Conservation (phyloP, 2,888 invertebrate species). For the Agonopterix heracliana region DNA sequence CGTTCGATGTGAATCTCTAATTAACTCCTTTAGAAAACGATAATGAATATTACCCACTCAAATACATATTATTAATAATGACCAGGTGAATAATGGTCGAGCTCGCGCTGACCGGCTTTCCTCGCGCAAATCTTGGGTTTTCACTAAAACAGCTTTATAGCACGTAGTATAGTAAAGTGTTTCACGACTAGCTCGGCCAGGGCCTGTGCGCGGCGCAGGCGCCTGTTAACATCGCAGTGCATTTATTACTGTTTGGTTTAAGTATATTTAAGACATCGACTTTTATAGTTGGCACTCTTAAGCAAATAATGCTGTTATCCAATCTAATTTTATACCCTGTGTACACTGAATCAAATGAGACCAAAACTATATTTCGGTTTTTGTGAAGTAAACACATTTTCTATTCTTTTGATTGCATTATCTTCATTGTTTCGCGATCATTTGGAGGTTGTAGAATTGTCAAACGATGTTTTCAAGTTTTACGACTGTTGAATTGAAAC, state of each 20-base stretch:
- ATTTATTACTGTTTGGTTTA: background rate
- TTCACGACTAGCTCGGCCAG: slow-evolving; percentile 22
- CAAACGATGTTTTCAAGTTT: too few relatives aligned
- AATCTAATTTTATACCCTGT: too few relatives aligned
- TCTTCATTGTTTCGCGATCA: too few relatives aligned
- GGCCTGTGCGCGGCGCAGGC: background rate
- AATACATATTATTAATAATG: slow-evolving; percentile 5
- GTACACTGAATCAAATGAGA: too few relatives aligned
- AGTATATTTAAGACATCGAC: background rate
- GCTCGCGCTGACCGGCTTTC: slow-evolving; percentile 22
- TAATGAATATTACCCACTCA: background rate
- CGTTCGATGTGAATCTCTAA: too few relatives aligned
- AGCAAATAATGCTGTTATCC: too few relatives aligned
- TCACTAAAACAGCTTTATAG: slow-evolving; percentile 15
- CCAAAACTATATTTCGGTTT: too few relatives aligned
- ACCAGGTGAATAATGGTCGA: slow-evolving; percentile 5
- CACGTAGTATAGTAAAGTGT: slow-evolving; percentile 14
- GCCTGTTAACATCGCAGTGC: background rate
- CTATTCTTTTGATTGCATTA: too few relatives aligned
- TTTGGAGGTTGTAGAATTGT: too few relatives aligned
- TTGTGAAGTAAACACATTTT: too few relatives aligned
- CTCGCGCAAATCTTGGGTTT: slow-evolving; percentile 18
- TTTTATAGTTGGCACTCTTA: too few relatives aligned
- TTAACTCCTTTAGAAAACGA: background rate
- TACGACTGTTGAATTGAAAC: too few relatives aligned